A percentile compares a stretch with the other conserved stretches of the same genome.
phyloP scores from a whole-genome alignment of 2,113 vertebrate species.

The Himantopus leucocephalus region DNA sequence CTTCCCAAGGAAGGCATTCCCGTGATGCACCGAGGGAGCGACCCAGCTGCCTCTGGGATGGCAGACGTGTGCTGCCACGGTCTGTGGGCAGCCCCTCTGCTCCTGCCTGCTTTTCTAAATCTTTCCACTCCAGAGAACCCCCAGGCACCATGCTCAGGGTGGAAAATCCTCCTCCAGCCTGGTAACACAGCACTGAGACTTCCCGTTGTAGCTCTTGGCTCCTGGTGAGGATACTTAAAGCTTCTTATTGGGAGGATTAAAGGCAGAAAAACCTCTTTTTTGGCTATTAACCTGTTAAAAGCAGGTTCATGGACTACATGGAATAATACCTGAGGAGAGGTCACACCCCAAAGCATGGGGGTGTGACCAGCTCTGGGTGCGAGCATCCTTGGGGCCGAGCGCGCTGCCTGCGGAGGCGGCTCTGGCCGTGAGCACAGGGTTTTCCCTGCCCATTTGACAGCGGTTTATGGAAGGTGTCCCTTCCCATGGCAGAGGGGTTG shows the following conservation, averaged over 20 bases:
- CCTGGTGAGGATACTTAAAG: neutral
- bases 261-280: neutral
- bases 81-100: neutral
- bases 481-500: no score
- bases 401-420: accelerated
- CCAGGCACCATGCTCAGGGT: neutral
- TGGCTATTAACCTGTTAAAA: neutral
- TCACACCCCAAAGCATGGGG: neutral
- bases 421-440: accelerated
- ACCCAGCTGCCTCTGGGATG: neutral
- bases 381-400: neutral
- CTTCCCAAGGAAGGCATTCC: neutral
- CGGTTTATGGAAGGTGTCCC: neutral
- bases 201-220: accelerated
- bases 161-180: neutral
- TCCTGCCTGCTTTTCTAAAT: neutral
- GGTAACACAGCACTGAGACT: neutral
- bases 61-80: accelerated
- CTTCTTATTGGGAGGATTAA: neutral
- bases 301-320: neutral
- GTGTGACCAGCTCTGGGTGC: neutral
- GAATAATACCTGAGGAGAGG: neutral
- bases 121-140: neutral
- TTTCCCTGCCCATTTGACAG: neutral
- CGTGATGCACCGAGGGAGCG: accelerated